Conservation (phyloP, 2,797 vertebrate genomes). For the Chaetodon trifasciatus region DNA sequence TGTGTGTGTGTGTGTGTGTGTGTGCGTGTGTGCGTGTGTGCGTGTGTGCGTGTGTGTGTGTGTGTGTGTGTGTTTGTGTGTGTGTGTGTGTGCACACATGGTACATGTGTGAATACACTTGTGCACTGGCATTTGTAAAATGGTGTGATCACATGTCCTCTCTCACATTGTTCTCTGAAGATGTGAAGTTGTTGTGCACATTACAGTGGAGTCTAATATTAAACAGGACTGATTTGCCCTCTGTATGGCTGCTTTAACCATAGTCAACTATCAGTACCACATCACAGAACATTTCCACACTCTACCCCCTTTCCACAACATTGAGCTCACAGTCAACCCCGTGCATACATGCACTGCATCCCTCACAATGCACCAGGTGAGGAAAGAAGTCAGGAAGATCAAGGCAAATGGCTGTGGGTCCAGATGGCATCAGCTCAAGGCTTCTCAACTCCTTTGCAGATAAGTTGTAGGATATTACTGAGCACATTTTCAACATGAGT, state of each 20-base stretch:
- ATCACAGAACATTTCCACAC: not conserved
- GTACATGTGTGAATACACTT: not conserved
- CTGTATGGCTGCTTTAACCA: not conserved
- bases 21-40: not conserved
- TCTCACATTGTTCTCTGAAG: constrained; percentile 11
- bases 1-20: not conserved
- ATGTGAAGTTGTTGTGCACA: constrained; percentile 19
- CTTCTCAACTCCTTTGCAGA: too few relatives aligned
- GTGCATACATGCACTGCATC: too few relatives aligned
- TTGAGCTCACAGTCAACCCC: too few relatives aligned
- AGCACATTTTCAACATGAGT: too few relatives aligned
- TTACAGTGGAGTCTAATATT: constrained; percentile 44
- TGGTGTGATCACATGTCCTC: constrained; percentile 34
- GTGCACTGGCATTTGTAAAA: not conserved
- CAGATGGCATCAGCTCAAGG: too few relatives aligned
- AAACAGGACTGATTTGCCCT: constrained; percentile 30
- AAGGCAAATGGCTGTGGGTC: too few relatives aligned
- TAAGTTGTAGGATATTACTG: too few relatives aligned
- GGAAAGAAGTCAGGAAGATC: too few relatives aligned
- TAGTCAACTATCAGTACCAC: not conserved
- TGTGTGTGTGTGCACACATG: not conserved
- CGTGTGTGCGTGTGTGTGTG: not conserved
- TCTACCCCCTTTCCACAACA: too few relatives aligned
- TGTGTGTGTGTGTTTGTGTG: not conserved
- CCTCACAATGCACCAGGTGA: too few relatives aligned